phyloP scores from a whole-genome alignment of 2,113 vertebrate genomes.

The Triplophysa tibetana region DNA sequence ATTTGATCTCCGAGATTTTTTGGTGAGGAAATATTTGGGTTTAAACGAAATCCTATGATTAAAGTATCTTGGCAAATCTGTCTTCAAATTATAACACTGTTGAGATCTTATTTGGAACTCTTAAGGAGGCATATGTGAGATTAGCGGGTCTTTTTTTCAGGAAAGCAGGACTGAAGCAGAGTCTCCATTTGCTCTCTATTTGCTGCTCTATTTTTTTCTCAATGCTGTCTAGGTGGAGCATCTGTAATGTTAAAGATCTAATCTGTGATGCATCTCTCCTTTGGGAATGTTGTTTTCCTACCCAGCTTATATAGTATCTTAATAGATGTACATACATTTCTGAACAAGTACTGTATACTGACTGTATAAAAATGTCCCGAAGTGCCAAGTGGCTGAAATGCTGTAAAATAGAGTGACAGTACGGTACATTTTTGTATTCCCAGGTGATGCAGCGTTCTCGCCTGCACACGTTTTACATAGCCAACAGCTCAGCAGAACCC shows the following conservation, averaged over 20 bases:
- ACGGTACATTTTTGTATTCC: slow-evolving; percentile 33
- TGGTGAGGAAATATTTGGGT: neutral
- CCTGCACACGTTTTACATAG: slow-evolving; percentile 34
- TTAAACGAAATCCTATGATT: neutral
- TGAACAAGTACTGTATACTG: slow-evolving; percentile 11
- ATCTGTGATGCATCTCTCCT: slow-evolving; percentile 1
- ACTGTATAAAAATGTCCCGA: slow-evolving; percentile 11
- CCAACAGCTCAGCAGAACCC: slow-evolving; percentile 42
- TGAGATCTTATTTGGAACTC: neutral
- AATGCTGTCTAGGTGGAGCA: slow-evolving; percentile 20
- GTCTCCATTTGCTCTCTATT: neutral
- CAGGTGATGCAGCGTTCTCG: slow-evolving; percentile 32
- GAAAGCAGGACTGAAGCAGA: neutral
- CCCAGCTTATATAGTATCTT: too few relatives aligned
- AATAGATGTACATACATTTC: neutral
- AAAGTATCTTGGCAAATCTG: neutral
- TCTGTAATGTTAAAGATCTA: neutral
- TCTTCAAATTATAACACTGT: neutral
- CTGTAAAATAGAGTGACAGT: slow-evolving; percentile 31
- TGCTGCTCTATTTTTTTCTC: neutral
- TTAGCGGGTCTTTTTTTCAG: neutral
- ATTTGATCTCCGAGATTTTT: too few relatives aligned
- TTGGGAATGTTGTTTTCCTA: neutral
- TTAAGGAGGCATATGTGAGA: neutral
- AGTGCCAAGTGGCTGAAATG: slow-evolving; percentile 18